Evolutionary conservation across 2,113 vertebrate species (phyloP).

Genomic region (Clinocottus analis): DNA sequence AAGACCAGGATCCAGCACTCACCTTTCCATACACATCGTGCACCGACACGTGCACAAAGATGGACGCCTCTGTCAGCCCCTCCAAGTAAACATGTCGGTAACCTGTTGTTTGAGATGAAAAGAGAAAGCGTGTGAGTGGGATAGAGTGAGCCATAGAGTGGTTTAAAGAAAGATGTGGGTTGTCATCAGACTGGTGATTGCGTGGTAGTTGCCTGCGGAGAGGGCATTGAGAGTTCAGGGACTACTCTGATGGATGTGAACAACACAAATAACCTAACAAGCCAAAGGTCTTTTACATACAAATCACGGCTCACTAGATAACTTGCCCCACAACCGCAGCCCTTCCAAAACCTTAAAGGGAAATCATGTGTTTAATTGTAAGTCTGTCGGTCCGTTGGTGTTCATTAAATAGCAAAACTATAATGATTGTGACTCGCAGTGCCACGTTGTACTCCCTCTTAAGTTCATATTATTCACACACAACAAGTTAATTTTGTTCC

Average conservation of each 20-base stretch:
- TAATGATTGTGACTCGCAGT: conserved; percentile 10
- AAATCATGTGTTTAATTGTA: conserved; percentile 5
- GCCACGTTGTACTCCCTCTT: conserved; percentile 18
- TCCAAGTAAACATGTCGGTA: conserved; percentile 98
- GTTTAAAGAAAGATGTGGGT: conserved; percentile 29
- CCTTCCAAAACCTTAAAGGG: conserved; percentile 1
- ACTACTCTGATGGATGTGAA: conserved; percentile 33
- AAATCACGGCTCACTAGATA: conserved; percentile 40
- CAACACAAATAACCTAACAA: conserved; percentile 33
- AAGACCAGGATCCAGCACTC: conserved; percentile 46
- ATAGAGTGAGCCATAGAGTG: background rate
- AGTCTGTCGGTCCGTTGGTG: conserved; percentile 10
- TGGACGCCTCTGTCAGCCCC: conserved; percentile 95
- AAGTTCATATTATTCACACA: conserved; percentile 14
- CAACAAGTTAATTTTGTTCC: background rate
- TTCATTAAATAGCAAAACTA: conserved; percentile 26
- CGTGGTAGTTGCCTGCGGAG: conserved; percentile 23
- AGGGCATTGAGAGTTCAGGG: conserved; percentile 43
- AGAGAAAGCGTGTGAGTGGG: conserved; percentile 17
- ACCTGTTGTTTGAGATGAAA: conserved; percentile 80
- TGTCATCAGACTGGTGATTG: conserved; percentile 29
- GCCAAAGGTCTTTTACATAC: conserved; percentile 26
- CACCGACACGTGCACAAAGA: conserved; percentile 96
- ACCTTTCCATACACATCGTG: conserved; percentile 99
- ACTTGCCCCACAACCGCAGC: conserved; percentile 15